Conservation (phyloP, 2,113 vertebrate species). For the Heterotis niloticus region DNA sequence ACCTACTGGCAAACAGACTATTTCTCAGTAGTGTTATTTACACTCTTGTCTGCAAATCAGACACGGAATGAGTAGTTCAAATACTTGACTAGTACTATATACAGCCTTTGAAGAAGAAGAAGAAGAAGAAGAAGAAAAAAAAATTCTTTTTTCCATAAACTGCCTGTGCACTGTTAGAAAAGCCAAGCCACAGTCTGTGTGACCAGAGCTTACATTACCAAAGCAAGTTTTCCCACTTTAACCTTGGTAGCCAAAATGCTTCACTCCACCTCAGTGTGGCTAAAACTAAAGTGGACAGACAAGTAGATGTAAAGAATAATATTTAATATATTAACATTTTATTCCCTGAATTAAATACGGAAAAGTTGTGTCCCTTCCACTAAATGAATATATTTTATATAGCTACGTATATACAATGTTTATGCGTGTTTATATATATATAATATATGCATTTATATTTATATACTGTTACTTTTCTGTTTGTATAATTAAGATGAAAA, state of each 20-base stretch:
- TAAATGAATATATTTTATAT: conserved; percentile 61
- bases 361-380: conserved; percentile 61
- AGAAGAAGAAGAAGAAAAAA: not conserved
- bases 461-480: conserved; percentile 35
- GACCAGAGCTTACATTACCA: conserved; percentile 46
- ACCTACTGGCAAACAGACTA: conserved; percentile 22
- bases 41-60: conserved; percentile 43
- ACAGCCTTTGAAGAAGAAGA: conserved; percentile 40
- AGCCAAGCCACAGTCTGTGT: conserved; percentile 37
- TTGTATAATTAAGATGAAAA: conserved; percentile 56
- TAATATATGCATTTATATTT: conserved; percentile 61
- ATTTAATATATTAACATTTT: conserved; percentile 53
- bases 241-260: conserved; percentile 34
- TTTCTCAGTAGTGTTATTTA: conserved; percentile 19
- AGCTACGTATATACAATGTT: conserved; percentile 66
- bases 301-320: conserved; percentile 41
- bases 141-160: conserved; percentile 44
- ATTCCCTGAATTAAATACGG: conserved; percentile 65
- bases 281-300: conserved; percentile 37
- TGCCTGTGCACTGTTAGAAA: conserved; percentile 50
- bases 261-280: conserved; percentile 32
- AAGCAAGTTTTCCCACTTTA: conserved; percentile 34
- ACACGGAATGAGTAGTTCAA: conserved; percentile 38
- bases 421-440: conserved; percentile 53
- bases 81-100: conserved; percentile 49